Percentiles rank a stretch among this genome's conserved stretches.
phyloP scores from a whole-genome alignment of 2,797 vertebrate genomes.

The Thripadectes ignobilis region DNA sequence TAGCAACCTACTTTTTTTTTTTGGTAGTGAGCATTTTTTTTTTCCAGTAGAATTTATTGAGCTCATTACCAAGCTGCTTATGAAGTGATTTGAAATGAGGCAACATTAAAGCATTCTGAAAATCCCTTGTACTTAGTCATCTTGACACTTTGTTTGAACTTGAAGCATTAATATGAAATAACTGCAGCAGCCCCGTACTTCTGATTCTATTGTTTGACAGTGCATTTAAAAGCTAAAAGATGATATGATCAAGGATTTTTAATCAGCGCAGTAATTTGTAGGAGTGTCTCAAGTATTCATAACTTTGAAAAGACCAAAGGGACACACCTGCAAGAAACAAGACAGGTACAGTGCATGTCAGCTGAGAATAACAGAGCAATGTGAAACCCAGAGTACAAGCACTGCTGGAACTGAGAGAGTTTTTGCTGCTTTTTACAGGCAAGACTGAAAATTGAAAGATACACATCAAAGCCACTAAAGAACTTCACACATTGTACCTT shows the following conservation, averaged over 20 bases:
- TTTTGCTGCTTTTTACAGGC: constrained; percentile 28
- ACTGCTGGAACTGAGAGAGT: neutral
- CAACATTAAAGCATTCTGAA: constrained; percentile 88
- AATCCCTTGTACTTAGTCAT: constrained; percentile 88
- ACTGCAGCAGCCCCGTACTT: constrained; percentile 77
- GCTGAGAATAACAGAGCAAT: constrained; percentile 9
- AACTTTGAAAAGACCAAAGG: constrained; percentile 59
- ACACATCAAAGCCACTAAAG: constrained; percentile 71
- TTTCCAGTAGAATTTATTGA: constrained; percentile 78
- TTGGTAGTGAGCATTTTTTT: constrained; percentile 63
- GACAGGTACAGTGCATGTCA: constrained; percentile 26
- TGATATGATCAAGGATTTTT: constrained; percentile 82
- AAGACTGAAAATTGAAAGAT: constrained; percentile 74
- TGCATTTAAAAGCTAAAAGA: constrained; percentile 77
- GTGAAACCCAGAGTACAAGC: constrained; percentile 48
- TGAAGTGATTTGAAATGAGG: constrained; percentile 87
- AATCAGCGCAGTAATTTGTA: constrained; percentile 81
- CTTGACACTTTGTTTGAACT: constrained; percentile 93
- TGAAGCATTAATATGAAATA: constrained; percentile 87
- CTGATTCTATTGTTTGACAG: constrained; percentile 83
- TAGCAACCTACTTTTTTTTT: constrained; percentile 75
- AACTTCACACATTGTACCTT: constrained; percentile 40
- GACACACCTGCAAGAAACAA: constrained; percentile 54
- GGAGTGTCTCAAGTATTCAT: constrained; percentile 65
- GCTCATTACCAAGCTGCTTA: constrained; percentile 89